A percentile compares a stretch with the other conserved stretches of the same genome.
Evolutionary conservation across 2,888 invertebrate species (phyloP).

Genomic region (Plutella xylostella): DNA sequence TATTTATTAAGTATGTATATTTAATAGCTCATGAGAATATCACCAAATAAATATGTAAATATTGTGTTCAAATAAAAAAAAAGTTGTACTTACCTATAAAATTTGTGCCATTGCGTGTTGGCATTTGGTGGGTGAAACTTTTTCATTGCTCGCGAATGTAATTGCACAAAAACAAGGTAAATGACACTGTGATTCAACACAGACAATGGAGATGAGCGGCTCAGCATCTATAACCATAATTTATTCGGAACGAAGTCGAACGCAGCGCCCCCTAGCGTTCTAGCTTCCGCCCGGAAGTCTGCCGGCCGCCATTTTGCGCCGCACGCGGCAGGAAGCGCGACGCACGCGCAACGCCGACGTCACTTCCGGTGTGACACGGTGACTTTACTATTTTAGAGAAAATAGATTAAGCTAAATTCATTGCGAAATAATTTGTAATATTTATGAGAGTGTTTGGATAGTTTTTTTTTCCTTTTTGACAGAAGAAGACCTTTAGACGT

Average conservation of each 20-base stretch:
- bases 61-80: too few species aligned
- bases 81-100: too few species aligned
- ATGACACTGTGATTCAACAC: conserved; percentile 43
- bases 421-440: conserved; percentile 8
- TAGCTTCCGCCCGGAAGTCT: conserved; percentile 50
- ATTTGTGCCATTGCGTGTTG: conserved; percentile 21
- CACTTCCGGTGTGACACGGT: conserved; percentile 48
- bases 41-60: too few species aligned
- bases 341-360: conserved; percentile 59
- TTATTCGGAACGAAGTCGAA: conserved; percentile 36
- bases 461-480: too few species aligned
- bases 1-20: too few species aligned
- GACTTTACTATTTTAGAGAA: conserved; percentile 48
- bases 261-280: conserved; percentile 45
- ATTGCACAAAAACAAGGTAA: too few species aligned
- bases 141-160: too few species aligned
- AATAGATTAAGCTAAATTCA: conserved; percentile 37
- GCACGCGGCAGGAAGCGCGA: conserved; percentile 60
- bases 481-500: too few species aligned
- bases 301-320: conserved; percentile 63
- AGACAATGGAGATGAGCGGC: conserved; percentile 38
- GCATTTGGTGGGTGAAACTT: too few species aligned
- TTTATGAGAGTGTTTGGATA: background rate
- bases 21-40: too few species aligned
- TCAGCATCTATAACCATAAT: conserved; percentile 56